Conservation (phyloP, 2,113 vertebrate species). For the Origma solitaria region DNA sequence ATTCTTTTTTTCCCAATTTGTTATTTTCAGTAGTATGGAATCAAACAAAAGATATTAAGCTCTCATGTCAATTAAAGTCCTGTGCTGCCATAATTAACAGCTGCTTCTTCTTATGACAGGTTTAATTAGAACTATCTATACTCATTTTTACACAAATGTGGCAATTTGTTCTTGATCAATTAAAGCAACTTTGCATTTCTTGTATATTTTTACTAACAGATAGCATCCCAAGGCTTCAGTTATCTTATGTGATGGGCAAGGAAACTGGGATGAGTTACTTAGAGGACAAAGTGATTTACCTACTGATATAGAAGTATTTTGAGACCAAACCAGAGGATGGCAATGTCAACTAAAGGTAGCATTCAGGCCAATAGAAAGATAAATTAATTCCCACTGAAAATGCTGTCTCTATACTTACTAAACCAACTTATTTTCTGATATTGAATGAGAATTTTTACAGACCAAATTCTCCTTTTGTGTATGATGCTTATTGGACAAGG, state of each 20-base stretch:
- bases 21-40: constrained; percentile 26
- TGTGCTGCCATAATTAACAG: constrained; percentile 15
- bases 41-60: constrained; percentile 39
- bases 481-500: neutral
- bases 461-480: neutral
- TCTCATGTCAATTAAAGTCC: constrained; percentile 21
- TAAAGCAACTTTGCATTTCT: neutral
- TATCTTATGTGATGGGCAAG: neutral
- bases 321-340: neutral
- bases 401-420: neutral
- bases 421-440: neutral
- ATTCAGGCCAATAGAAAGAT: neutral
- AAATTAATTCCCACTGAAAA: neutral
- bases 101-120: neutral
- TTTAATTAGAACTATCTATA: neutral
- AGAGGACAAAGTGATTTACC: neutral
- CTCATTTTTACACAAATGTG: neutral
- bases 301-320: neutral
- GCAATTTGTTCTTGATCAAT: neutral
- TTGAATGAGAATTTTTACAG: neutral
- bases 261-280: neutral
- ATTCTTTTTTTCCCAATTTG: neutral
- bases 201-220: neutral
- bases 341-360: neutral
- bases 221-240: neutral